Evolutionary conservation across 2,113 vertebrate species (phyloP), one percentile per base, ranked within the genome.

Genomic region (Glaucidium brasilianum): DNA sequence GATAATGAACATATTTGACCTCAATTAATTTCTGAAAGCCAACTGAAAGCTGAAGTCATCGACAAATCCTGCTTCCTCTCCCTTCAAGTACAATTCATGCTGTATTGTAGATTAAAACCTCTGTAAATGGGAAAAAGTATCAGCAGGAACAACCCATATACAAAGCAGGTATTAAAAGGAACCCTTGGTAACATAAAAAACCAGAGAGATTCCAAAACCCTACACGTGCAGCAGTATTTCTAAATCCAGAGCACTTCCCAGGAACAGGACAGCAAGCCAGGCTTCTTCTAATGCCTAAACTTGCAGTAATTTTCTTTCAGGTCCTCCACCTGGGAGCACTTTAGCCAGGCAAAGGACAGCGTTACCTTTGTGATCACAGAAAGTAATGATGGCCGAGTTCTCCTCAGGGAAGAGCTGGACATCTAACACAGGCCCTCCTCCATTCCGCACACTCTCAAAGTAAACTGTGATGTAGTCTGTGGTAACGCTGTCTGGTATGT

Each of bases 331-430:
- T 74, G 74, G 22, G n/a, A 85, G 60, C 27, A 32, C 32, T 26
- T 71, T 32, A 41, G 53, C 63, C 27, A 90, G 45, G 26, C 8
- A 7, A 47, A 29, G 71, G 34, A 55, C 56, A 39, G 92, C 9
- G 15, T 63, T 99, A 99, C 99, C 99, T 98, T 90, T 90, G 56
- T 26, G 81, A 81, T 98, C 92, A 97, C 52, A 89, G 96, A 99
- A 99, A 45, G 98, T 98, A 95, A 99, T 25, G 63, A 99, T 85
- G 35, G 98, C 98, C 0, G 98, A 97, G 41, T 97, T 97, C 25
- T 99, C 98, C 16, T 94, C 86, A 4, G 98, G 96, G 49, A 98
- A 94, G 26, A 96, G 89, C 47, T 90, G 35, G 16, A 98, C 53
- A 2, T 76, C 59, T 34, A 96, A 92, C 17, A 99, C 92, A 0